Conservation (phyloP, 2,888 invertebrate genomes). For the Luperina nickerlii region DNA sequence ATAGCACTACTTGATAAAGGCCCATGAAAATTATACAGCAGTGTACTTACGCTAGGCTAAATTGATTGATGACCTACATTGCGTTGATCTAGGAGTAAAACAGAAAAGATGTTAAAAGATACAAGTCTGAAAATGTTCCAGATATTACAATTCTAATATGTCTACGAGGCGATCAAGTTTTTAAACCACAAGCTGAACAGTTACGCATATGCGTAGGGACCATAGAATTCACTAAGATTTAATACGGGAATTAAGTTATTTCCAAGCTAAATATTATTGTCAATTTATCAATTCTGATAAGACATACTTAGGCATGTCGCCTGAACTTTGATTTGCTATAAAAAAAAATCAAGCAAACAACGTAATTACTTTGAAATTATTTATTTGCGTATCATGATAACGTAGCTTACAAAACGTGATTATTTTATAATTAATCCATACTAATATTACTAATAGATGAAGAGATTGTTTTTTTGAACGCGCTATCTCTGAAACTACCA, state of each 20-base stretch:
- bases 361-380: neutral
- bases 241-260: neutral
- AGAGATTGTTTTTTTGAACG: too few species aligned
- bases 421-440: neutral
- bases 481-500: too few species aligned
- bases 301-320: neutral
- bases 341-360: neutral
- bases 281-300: constrained; percentile 6
- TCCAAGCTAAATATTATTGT: neutral
- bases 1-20: neutral
- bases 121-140: too few species aligned
- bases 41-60: too few species aligned
- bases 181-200: neutral
- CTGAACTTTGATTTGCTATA: neutral
- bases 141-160: neutral
- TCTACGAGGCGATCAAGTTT: neutral
- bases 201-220: neutral
- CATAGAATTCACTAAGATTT: neutral
- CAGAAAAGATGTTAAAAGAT: neutral
- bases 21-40: neutral
- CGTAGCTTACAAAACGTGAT: neutral
- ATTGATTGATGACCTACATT: neutral
- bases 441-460: too few species aligned
- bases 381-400: neutral
- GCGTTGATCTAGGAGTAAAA: neutral